Conservation (phyloP, 1,140 invertebrate species). For the Drosophila insularis region DNA sequence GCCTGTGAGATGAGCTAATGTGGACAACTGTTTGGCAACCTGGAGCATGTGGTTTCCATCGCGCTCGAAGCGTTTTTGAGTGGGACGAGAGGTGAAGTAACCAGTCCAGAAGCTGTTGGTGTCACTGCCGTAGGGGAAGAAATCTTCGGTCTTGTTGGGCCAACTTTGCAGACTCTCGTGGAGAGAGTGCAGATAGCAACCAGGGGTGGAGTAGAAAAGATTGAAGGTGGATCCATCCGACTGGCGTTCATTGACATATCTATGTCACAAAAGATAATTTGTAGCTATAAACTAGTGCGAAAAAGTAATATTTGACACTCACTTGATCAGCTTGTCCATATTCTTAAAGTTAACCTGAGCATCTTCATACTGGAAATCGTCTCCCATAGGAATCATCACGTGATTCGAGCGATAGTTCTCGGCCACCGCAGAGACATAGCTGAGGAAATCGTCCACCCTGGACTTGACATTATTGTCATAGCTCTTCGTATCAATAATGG, state of each 20-base stretch:
- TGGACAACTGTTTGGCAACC: conserved; percentile 85
- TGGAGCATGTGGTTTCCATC: conserved; percentile 91
- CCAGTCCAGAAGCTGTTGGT: conserved; percentile 96
- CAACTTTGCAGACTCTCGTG: conserved; percentile 87
- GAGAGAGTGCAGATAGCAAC: conserved; percentile 94
- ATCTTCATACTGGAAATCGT: conserved; percentile 95
- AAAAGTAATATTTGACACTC: conserved; percentile 48
- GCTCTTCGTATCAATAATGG: conserved; percentile 89
- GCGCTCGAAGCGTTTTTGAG: conserved; percentile 91
- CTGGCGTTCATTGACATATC: conserved; percentile 83
- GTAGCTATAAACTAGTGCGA: accelerated
- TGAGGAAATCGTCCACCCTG: conserved; percentile 85
- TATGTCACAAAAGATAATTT: neutral
- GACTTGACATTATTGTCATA: conserved; percentile 88
- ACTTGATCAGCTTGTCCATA: conserved; percentile 95
- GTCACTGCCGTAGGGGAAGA: conserved; percentile 95
- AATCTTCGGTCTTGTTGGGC: conserved; percentile 90
- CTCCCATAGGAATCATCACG: conserved; percentile 95
- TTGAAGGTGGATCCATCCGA: conserved; percentile 85
- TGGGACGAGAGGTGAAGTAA: conserved; percentile 95
- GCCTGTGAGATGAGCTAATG: conserved; percentile 65
- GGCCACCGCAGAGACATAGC: conserved; percentile 83
- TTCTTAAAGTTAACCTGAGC: conserved; percentile 93
- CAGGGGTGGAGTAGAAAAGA: conserved; percentile 87
- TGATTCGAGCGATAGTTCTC: conserved; percentile 87